Conservation (phyloP, 2,797 vertebrate species). For the Ctenosaura bakeri region DNA sequence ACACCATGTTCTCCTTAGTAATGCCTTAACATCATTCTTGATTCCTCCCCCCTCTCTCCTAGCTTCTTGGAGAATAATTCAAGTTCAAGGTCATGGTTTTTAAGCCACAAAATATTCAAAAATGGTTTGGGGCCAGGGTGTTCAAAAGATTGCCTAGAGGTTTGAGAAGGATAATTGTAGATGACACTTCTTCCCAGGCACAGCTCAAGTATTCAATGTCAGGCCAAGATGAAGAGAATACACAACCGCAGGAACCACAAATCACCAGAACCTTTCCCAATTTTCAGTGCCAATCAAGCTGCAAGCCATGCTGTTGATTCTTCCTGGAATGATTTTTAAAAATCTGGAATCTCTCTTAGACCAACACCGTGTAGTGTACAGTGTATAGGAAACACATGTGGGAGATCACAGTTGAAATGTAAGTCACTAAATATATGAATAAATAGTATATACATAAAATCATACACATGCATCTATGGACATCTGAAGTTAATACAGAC, state of each 20-base stretch:
- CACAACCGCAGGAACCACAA: neutral
- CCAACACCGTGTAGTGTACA: neutral
- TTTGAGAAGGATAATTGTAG: neutral
- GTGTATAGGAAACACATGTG: neutral
- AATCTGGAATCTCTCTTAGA: neutral
- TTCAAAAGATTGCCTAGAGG: slow-evolving; percentile 2
- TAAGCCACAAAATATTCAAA: slow-evolving; percentile 7
- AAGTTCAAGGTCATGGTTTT: neutral
- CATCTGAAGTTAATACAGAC: neutral
- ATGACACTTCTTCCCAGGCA: neutral
- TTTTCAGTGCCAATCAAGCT: neutral
- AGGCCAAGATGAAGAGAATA: neutral
- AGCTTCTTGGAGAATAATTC: neutral
- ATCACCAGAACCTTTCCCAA: neutral
- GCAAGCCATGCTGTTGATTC: neutral
- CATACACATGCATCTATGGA: neutral
- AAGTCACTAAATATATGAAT: neutral
- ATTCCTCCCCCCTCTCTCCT: neutral
- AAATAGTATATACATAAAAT: neutral
- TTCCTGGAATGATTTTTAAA: neutral
- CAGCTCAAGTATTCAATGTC: neutral
- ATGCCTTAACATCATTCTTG: neutral
- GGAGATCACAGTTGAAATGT: neutral
- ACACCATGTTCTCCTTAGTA: neutral
- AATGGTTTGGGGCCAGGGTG: neutral